Evolutionary conservation across 1,140 invertebrate genomes (phyloP), one percentile per base, ranked within the genome.

Genomic region (Aphaenogaster rudis): DNA sequence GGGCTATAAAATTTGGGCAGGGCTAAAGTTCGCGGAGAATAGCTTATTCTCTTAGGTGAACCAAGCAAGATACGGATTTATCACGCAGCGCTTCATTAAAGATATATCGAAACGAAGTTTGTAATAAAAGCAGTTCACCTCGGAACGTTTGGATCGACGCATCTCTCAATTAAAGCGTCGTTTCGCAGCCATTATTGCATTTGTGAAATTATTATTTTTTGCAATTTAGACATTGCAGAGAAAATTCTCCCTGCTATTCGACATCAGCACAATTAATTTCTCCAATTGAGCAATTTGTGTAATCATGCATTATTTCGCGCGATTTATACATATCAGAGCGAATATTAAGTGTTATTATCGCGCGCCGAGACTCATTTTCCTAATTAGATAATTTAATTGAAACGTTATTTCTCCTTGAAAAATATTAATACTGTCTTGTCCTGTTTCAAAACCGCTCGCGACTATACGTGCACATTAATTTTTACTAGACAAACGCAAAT

Each of bases 301-400:
- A 74, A 21, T 36, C 28, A 15, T 45, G 17, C 33, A 54, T 79
- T 39, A 50, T 63, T 82, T 74, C 21, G 50, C n/a, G 7, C 39
- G 69, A 59, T 71, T 81, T 57, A 69, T 54, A 39, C 48, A 71
- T 81, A 81, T 81, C n/a, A 39, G 13, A 71, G 3, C 64, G 39
- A 81, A 81, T 54, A n/a, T 33, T 57, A 72, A 66, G 61, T 72
- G 39, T 45, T 57, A 59, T 81, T 81, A 81, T 42, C 11, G 17
- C 11, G 45, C 28, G 28, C 28, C 64, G 15, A 42, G 9, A 81
- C 11, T 48, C 39, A 59, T 82, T 82, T 36, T 74, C 39, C n/a
- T 63, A 76, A 84, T 84, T 61, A 50, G 21, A 61, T 84, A 84
- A 84, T 50, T 76, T 76, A 39, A 63, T 84, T 17, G 8, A 39